phyloP scores from a whole-genome alignment of 2,113 vertebrate genomes.

The Callionymus lyra region DNA sequence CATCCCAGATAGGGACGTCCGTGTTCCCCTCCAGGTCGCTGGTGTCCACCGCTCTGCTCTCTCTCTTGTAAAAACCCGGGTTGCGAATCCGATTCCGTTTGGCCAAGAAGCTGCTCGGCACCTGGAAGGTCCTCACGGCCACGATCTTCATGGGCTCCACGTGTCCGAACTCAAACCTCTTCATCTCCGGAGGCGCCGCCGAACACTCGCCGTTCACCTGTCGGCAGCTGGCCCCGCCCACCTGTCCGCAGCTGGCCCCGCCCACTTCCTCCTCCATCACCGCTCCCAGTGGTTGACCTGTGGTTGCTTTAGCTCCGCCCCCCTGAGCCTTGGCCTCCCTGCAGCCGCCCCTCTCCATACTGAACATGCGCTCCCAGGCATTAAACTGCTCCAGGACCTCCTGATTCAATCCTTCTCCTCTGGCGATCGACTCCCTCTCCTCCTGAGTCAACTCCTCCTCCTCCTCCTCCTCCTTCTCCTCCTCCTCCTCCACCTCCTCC shows the following conservation, averaged over 20 bases:
- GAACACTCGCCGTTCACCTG: not conserved
- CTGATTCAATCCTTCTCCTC: conserved; percentile 45
- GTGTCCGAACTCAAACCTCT: conserved; percentile 73
- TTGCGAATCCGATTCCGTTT: conserved; percentile 77
- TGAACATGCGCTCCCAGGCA: conserved; percentile 87
- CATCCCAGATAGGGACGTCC: conserved; percentile 76
- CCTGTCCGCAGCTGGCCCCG: conserved; percentile 6
- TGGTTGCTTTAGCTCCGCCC: not conserved
- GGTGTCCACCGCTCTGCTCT: conserved; percentile 78
- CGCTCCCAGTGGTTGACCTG: conserved; percentile 1
- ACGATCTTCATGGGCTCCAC: conserved; percentile 85
- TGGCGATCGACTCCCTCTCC: conserved; percentile 76
- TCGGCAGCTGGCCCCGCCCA: conserved; percentile 6
- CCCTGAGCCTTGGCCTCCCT: conserved; percentile 31
- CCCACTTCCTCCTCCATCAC: conserved; percentile 25
- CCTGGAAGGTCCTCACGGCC: conserved; percentile 81
- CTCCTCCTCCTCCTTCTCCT: conserved; percentile 56
- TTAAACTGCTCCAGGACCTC: conserved; percentile 67
- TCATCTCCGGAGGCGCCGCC: conserved; percentile 29
- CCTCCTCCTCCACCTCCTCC: conserved; percentile 26
- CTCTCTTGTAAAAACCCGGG: conserved; percentile 63
- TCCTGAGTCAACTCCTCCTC: conserved; percentile 66
- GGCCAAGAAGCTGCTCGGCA: conserved; percentile 81
- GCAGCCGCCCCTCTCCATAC: conserved; percentile 78
- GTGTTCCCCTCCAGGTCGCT: conserved; percentile 70